A percentile compares a stretch with the other conserved stretches of the same genome.
Evolutionary conservation across 2,888 invertebrate genomes (phyloP).

Genomic region (Leucoptera coffeella): DNA sequence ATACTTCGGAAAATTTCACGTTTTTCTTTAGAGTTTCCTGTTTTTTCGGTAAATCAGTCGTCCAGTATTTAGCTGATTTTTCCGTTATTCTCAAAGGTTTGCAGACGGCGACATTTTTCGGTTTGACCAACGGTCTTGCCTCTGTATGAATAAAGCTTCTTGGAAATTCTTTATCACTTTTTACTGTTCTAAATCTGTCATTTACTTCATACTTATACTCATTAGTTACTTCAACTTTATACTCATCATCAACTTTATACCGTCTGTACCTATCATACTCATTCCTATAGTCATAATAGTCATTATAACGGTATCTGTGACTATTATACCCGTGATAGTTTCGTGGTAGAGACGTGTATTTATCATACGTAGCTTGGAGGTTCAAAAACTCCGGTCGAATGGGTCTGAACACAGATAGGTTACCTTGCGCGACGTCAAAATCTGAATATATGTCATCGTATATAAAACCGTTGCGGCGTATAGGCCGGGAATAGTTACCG

Average conservation of each 20-base stretch:
- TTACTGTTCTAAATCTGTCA: constrained; percentile 3
- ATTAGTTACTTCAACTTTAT: constrained; percentile 6
- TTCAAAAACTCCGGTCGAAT: constrained; percentile 44
- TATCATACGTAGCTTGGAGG: constrained; percentile 30
- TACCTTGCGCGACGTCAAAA: constrained; percentile 42
- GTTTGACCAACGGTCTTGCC: background rate
- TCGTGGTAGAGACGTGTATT: constrained; percentile 38
- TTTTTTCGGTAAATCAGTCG: constrained; percentile 17
- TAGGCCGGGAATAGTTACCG: constrained; percentile 11
- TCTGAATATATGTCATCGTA: constrained; percentile 48
- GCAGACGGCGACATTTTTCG: constrained; percentile 36
- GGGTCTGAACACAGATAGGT: constrained; percentile 37
- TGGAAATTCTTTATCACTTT: constrained; percentile 1
- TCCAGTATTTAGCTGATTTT: constrained; percentile 37
- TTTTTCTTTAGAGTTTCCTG: constrained; percentile 23
- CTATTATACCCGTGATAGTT: constrained; percentile 32
- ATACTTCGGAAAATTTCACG: constrained; percentile 46
- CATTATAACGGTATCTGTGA: constrained; percentile 26
- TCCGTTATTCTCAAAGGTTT: constrained; percentile 33
- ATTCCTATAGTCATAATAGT: constrained; percentile 41
- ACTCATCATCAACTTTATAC: constrained; percentile 8
- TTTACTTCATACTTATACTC: constrained; percentile 4
- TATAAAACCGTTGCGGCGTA: constrained; percentile 38
- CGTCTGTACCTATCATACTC: constrained; percentile 13
- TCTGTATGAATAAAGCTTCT: background rate